A percentile compares a stretch with the other conserved stretches of the same genome.
Conservation (phyloP, 1,140 invertebrate genomes). For the Saccostrea cuccullata region DNA sequence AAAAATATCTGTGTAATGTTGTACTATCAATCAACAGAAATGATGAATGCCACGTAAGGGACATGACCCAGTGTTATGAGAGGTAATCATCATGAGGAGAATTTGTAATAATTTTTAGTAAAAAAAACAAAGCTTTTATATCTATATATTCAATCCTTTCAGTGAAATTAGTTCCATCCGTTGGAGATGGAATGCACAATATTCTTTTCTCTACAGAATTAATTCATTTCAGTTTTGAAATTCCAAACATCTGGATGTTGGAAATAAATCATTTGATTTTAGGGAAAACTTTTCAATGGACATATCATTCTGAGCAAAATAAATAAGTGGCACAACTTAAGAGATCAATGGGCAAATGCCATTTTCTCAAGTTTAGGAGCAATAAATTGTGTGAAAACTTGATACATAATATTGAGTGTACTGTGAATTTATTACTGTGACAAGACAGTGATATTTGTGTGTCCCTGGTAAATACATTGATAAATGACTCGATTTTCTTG, state of each 20-base stretch:
- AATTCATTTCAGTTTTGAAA: not conserved
- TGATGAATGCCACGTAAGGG: not conserved
- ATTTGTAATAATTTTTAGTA: too few relatives aligned
- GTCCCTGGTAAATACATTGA: not conserved
- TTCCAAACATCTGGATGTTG: not conserved
- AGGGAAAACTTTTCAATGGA: not conserved
- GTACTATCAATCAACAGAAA: conserved; percentile 15
- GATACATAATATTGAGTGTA: not conserved
- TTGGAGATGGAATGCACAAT: too few relatives aligned
- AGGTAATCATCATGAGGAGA: too few relatives aligned
- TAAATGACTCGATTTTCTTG: not conserved
- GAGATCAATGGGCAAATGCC: not conserved
- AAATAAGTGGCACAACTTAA: not conserved
- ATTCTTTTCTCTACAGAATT: not conserved
- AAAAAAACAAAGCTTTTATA: too few relatives aligned
- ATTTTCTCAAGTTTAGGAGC: not conserved
- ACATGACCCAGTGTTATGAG: not conserved
- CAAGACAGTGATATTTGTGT: not conserved
- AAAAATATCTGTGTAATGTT: not conserved
- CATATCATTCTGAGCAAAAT: not conserved
- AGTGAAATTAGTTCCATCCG: too few relatives aligned
- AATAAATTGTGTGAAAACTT: not conserved
- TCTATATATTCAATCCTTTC: too few relatives aligned
- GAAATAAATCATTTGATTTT: too few relatives aligned
- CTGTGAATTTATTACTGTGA: conserved; percentile 13